phyloP scores from a whole-genome alignment of 2,797 vertebrate species.

The Diglossa cyanea region DNA sequence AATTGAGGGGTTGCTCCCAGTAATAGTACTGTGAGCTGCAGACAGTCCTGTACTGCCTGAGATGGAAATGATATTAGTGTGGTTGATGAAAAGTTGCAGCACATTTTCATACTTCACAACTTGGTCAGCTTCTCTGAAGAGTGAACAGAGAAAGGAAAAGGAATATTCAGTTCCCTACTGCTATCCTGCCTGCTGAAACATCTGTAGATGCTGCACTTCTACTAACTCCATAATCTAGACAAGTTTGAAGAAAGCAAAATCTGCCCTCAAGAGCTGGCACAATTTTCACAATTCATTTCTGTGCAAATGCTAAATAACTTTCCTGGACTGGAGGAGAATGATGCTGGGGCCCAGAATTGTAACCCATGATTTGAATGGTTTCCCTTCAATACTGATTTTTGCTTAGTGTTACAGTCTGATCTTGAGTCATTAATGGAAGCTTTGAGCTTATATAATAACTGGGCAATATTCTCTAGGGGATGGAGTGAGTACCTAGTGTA shows the following conservation, averaged over 20 bases:
- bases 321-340: not conserved
- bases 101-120: not conserved
- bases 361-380: not conserved
- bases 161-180: not conserved
- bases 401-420: not conserved
- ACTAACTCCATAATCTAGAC: not conserved
- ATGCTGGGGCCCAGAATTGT: not conserved
- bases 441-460: not conserved
- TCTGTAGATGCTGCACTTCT: not conserved
- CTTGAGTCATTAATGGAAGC: not conserved
- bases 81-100: not conserved
- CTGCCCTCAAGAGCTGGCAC: not conserved
- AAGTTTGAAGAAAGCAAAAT: not conserved
- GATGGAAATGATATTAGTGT: not conserved
- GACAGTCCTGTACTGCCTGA: not conserved
- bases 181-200: not conserved
- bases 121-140: not conserved
- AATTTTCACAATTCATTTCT: not conserved
- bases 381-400: not conserved
- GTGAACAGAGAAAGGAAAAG: not conserved
- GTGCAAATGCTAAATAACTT: not conserved
- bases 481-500: not conserved
- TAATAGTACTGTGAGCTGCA: not conserved
- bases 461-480: not conserved
- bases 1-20: not conserved